Evolutionary conservation across 92 coral and sea anemone genomes (phyloP).

Genomic region (Palythoa grandiflora): DNA sequence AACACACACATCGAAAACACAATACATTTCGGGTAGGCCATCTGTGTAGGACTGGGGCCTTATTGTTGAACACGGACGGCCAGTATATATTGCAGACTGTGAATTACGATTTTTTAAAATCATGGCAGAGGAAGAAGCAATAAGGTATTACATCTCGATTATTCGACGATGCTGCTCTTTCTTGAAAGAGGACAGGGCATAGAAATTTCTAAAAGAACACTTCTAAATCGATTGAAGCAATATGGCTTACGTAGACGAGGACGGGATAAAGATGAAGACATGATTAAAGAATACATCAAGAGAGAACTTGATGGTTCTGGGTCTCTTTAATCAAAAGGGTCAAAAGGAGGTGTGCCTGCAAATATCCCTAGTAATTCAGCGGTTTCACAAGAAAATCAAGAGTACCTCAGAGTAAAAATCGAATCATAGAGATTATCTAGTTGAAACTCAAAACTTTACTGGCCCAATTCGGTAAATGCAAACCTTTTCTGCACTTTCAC

Average conservation of each 20-base stretch:
- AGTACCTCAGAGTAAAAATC: no score
- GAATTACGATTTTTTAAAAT: not conserved
- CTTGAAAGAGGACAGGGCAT: constrained; percentile 4
- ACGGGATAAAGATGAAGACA: not conserved
- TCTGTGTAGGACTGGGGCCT: not conserved
- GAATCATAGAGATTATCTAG: no score
- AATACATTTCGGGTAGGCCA: not conserved
- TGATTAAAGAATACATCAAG: no score
- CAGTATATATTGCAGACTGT: not conserved
- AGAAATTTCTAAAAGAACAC: not conserved
- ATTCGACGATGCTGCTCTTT: not conserved
- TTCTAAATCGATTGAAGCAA: not conserved
- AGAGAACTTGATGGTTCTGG: no score
- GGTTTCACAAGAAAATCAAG: no score
- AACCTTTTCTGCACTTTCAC: no score
- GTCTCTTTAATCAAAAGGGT: no score
- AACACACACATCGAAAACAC: not conserved
- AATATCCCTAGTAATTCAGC: no score
- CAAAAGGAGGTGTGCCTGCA: no score
- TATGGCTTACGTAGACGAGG: not conserved
- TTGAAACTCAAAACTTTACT: no score
- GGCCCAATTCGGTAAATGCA: no score
- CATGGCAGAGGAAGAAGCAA: not conserved
- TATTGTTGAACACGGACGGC: not conserved
- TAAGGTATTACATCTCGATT: not conserved